Evolutionary conservation across 2,888 invertebrate species (phyloP), one percentile per base, ranked within the genome.

Genomic region (Dione vanillae): DNA sequence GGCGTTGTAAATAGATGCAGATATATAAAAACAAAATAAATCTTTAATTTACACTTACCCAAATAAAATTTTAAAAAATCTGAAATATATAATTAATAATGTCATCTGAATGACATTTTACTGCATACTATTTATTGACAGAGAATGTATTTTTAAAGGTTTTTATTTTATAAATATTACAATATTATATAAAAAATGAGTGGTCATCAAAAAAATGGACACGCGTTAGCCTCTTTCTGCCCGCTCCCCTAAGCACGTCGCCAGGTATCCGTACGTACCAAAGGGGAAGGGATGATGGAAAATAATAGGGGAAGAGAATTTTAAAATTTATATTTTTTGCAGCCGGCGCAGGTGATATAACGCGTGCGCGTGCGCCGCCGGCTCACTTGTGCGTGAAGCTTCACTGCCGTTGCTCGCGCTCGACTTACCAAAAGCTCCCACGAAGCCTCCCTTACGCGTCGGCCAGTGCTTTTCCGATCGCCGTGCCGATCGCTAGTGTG

Each of bases 321-420:
- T 92, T 90, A 84, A 92, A 92, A 89, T 90, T 90, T 90, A 90
- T 91, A 89, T 92, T 93, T 93, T 93, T 92, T 92, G 92, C 93
- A 92, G 92, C 92, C 92, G 92, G 92, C 92, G 91, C 92, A 92
- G 93, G 92, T 92, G 93, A 93, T 93, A 93, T 90, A 93, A 92
- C 90, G 89, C 83, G 87, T 83, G 89, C 92, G 91, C 92, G 88
- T 85, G 88, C 91, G 92, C 89, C 90, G 88, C 85, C 91, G 89
- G 81, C 88, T 91, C 93, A 93, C 86, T 93, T 88, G 91, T 88
- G 87, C 89, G 90, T 86, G 86, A 87, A 90, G 85, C 90, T 87
- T 82, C 88, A 83, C 79, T 80, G 86, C 83, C 85, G 85, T 82
- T 88, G 85, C 91, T 83, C 87, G 85, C 85, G 81, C 82, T 78